Evolutionary conservation across 2,797 vertebrate species (phyloP).

Genomic region (Chanos chanos): DNA sequence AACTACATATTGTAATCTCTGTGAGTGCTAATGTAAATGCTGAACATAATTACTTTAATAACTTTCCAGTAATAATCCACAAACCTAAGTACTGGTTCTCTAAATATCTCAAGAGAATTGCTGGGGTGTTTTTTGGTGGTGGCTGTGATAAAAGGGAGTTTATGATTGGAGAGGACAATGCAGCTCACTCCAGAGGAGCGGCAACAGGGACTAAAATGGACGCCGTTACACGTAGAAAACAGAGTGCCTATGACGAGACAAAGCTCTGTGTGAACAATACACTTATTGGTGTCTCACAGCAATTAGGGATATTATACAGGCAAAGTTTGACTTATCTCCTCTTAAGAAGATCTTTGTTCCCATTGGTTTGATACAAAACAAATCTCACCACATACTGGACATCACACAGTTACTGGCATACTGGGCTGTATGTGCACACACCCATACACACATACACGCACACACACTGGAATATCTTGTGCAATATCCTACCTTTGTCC

Average conservation of each 20-base stretch:
- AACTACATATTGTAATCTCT: background rate
- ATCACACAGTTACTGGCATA: no score
- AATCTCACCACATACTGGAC: background rate
- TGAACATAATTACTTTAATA: no score
- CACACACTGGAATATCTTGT: background rate
- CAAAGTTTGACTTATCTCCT: conserved; percentile 34
- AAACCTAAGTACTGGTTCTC: conserved; percentile 37
- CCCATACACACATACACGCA: conserved; percentile 12
- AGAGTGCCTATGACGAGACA: conserved; percentile 26
- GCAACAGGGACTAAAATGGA: conserved; percentile 39
- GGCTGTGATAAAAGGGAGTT: conserved; percentile 44
- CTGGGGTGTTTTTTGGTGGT: conserved; percentile 32
- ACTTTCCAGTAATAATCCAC: no score
- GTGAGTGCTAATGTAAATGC: background rate
- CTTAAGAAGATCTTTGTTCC: background rate
- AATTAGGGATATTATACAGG: conserved; percentile 32
- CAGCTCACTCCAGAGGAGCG: conserved; percentile 1
- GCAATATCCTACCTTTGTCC: conserved; percentile 66
- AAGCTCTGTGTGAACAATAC: conserved; percentile 49
- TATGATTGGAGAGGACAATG: conserved; percentile 28
- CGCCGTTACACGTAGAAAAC: conserved; percentile 38
- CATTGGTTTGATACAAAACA: background rate
- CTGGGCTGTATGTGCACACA: no score
- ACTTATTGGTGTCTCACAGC: conserved; percentile 48
- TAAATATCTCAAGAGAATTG: conserved; percentile 27